phyloP scores from a whole-genome alignment of 1,140 invertebrate genomes.

The Hormaphis cornu region DNA sequence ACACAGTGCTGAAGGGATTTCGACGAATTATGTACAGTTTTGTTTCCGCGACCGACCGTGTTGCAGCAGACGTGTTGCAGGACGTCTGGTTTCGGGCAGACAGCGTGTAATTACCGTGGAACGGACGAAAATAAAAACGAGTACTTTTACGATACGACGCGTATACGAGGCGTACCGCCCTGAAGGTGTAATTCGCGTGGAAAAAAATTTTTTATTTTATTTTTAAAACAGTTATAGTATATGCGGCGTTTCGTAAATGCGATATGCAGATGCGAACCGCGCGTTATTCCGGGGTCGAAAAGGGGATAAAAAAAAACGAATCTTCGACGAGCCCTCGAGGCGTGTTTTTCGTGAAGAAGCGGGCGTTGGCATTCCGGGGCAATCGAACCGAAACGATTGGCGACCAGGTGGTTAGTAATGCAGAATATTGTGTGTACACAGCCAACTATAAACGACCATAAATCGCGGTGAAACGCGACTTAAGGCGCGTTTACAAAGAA shows the following conservation, averaged over 20 bases:
- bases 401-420: slow-evolving; percentile 3
- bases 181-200: neutral
- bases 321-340: neutral
- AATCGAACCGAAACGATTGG: slow-evolving; percentile 1
- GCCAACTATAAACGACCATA: neutral
- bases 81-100: slow-evolving; percentile 14
- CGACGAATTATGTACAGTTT: slow-evolving; percentile 21
- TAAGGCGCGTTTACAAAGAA: neutral
- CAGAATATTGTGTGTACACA: neutral
- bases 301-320: neutral
- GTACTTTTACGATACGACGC: neutral
- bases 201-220: no score
- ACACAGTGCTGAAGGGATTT: slow-evolving; percentile 1
- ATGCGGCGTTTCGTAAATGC: no score
- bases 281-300: neutral
- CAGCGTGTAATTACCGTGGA: slow-evolving; percentile 25
- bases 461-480: neutral
- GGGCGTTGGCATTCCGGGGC: neutral
- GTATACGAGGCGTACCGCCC: neutral
- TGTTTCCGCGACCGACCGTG: slow-evolving; percentile 21
- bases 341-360: neutral
- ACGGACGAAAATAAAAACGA: slow-evolving; percentile 7
- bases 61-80: no score
- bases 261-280: slow-evolving; percentile 1
- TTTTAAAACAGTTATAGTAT: no score